Base-by-base conservation (phyloP, 2,888 invertebrate genomes). In the Amphipoea lucens region DNA sequence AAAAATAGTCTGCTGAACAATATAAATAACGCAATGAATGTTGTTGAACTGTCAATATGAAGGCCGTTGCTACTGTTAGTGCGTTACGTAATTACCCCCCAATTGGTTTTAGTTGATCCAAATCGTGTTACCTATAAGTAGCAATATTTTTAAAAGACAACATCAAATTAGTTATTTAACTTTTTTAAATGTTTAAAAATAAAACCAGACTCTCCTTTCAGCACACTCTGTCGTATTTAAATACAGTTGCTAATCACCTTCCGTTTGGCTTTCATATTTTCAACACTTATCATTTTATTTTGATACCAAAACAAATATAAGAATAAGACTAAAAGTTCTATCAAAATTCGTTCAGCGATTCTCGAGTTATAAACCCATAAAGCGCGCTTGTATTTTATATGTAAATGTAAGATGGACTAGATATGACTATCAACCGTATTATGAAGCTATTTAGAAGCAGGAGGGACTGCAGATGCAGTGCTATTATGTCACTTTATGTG, bases 381-480 rank as follows among this genome's bases (percentile, higher is more conserved):
- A 85, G 40, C 65, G 78, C 63, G 45, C 70, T 79, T 71, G 80
- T 76, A 79, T 78, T 82, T 88, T 83, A 80, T 76, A 86, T 87
- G 77, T 69, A 77, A 84, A 88, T 85, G 78, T 69, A 40, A 81
- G 85, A 90, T 88, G 84, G 42, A 78, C 76, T 72, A 88, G 89
- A 87, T 89, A 90, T 84, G 81, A 85, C 72, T 76, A 83, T 88
- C 86, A 80, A 83, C 79, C 29, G 78, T 90, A 89, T 90, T 88
- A 87, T 88, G 87, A 85, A 83, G 86, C 86, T 86, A 86, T 90
- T 90, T 87, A 84, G 77, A 89, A 84, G 82, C 87, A 87, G 79
- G 84, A 87, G 80, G 78, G 67, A 79, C 11, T 36, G 82, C 82
- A 87, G 89, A 88, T 87, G 86, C 82, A 76, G 84, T 78, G 75